A percentile compares a stretch with the other conserved stretches of the same genome.
These are phyloP conservation scores for Luperina nickerlii DNA, from an alignment of 2,888 invertebrate species.

Conservation along the genomic window DNA sequence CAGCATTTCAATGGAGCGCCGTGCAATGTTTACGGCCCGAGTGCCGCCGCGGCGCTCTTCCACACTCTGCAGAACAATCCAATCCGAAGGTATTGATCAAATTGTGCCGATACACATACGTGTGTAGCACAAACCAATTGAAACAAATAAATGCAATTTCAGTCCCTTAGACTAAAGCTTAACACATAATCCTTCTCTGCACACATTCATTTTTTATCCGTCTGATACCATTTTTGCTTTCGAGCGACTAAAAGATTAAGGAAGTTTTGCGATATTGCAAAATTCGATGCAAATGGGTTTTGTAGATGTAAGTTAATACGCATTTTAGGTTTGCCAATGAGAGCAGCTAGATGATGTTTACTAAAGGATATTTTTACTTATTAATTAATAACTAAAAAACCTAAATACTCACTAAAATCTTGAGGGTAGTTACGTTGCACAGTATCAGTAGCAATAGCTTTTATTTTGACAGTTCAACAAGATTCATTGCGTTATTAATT, in stretches of 20 bases:
- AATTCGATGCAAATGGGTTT: conserved; percentile 12
- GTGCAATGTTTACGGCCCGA: conserved; percentile 83
- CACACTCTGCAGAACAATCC: conserved; percentile 81
- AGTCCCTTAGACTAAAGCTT: conserved; percentile 34
- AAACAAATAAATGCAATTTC: conserved; percentile 63
- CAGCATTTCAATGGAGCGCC: conserved; percentile 87
- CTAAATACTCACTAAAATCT: not conserved
- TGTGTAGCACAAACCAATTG: conserved; percentile 56
- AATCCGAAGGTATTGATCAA: conserved; percentile 84
- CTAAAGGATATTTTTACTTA: not conserved
- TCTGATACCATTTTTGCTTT: conserved; percentile 34
- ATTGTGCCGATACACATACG: conserved; percentile 71
- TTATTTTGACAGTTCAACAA: not conserved
- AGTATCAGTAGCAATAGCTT: not conserved
- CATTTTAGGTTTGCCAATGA: not conserved
- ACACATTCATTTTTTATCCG: conserved; percentile 24
- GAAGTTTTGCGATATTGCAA: conserved; percentile 39
- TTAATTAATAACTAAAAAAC: not conserved
- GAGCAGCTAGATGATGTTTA: not conserved
- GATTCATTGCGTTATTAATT: not conserved
- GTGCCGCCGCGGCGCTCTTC: conserved; percentile 72
- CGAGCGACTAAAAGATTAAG: conserved; percentile 25
- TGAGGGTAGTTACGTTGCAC: not conserved
- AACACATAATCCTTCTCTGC: conserved; percentile 34
- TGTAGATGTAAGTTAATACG: conserved; percentile 2